These are phyloP conservation scores for Drosophila elegans DNA, from an alignment of 1,140 invertebrate species.

Conservation along the genomic window DNA sequence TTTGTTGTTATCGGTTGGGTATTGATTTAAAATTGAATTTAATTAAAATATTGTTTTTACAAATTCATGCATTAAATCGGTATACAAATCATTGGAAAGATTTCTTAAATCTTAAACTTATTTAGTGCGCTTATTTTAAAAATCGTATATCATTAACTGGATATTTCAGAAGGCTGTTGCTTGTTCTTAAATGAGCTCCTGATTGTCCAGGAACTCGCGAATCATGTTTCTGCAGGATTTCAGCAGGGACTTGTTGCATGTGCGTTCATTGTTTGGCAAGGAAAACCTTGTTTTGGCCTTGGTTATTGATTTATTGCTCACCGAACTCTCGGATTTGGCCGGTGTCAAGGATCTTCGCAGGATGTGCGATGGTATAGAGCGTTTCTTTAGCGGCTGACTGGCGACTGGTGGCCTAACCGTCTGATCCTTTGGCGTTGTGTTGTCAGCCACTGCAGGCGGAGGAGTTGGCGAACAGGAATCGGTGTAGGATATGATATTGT, in stretches of 20 bases:
- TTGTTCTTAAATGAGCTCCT: slow-evolving; percentile 45
- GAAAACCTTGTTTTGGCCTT: slow-evolving; percentile 47
- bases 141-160: not conserved
- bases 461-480: slow-evolving; percentile 16
- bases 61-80: no score
- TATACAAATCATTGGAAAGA: no score
- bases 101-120: slow-evolving; percentile 27
- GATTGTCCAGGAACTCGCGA: slow-evolving; percentile 65
- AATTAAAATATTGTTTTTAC: not conserved
- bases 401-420: slow-evolving; percentile 9
- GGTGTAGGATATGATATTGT: slow-evolving; percentile 11
- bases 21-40: not conserved
- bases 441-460: slow-evolving; percentile 26
- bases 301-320: slow-evolving; percentile 14
- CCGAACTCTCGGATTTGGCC: slow-evolving; percentile 10
- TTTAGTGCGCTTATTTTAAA: no score
- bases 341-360: slow-evolving; percentile 44
- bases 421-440: slow-evolving; percentile 59
- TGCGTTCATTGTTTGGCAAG: not conserved
- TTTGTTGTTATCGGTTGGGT: not conserved
- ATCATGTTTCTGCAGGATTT: slow-evolving; percentile 72
- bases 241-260: slow-evolving; percentile 53
- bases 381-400: slow-evolving; percentile 62
- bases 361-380: slow-evolving; percentile 53
- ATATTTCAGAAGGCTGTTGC: not conserved